These are phyloP conservation scores for Scaptomyza montana DNA, from an alignment of 1,140 invertebrate genomes.

Conservation along the genomic window DNA sequence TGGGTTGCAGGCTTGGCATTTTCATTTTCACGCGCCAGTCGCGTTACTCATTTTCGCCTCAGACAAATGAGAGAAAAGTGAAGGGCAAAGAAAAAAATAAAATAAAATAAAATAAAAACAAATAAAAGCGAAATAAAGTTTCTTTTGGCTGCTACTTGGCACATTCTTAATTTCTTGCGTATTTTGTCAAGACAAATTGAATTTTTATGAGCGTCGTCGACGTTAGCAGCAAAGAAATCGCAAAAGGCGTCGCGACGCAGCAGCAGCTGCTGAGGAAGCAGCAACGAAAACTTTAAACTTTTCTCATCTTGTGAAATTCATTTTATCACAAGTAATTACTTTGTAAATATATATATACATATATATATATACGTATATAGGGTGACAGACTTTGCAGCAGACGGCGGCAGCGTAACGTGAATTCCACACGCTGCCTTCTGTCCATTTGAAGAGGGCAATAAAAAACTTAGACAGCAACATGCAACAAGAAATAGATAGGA, in stretches of 20 bases:
- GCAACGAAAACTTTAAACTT: slow-evolving; percentile 75
- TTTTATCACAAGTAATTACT: slow-evolving; percentile 83
- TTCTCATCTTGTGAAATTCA: slow-evolving; percentile 80
- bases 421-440: slow-evolving; percentile 51
- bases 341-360: slow-evolving; percentile 65
- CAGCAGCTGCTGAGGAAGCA: slow-evolving; percentile 21
- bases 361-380: slow-evolving; percentile 17
- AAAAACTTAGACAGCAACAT: slow-evolving; percentile 42
- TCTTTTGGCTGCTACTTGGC: slow-evolving; percentile 77
- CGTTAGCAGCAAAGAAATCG: slow-evolving; percentile 57
- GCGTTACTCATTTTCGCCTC: slow-evolving; percentile 75
- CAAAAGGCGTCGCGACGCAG: slow-evolving; percentile 43
- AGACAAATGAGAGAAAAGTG: slow-evolving; percentile 47
- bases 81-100: slow-evolving; percentile 9
- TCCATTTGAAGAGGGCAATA: slow-evolving; percentile 54
- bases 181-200: slow-evolving; percentile 82
- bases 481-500: slow-evolving; percentile 12
- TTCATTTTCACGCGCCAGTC: slow-evolving; percentile 70
- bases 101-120: slow-evolving; percentile 40
- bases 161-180: slow-evolving; percentile 82
- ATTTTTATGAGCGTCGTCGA: slow-evolving; percentile 74
- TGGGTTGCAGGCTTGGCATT: slow-evolving; percentile 56
- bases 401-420: slow-evolving; percentile 33
- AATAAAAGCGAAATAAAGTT: slow-evolving; percentile 74
- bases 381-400: slow-evolving; percentile 55